Evolutionary conservation across 1,140 invertebrate genomes (phyloP), one percentile per base, ranked within the genome.

Genomic region (Dolichoris vasculosae): DNA sequence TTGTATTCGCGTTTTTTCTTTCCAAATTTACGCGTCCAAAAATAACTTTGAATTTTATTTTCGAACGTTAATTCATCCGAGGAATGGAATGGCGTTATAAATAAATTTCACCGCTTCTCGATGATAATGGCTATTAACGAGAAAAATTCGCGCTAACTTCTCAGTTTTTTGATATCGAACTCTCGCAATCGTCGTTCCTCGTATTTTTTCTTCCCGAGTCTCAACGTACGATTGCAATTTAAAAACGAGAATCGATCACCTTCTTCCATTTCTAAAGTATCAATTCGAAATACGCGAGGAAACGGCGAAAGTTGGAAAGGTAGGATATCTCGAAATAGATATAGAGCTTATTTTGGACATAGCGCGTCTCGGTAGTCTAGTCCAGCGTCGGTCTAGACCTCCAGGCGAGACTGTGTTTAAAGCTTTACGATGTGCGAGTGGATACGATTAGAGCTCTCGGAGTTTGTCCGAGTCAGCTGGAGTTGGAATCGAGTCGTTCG

Each of bases 311-410:
- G 26, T 40, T 46, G 1, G 38, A 26, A 30, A 59, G 69, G 40
- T 51, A 15, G 30, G 11, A 15, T 88, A 87, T 85, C 90, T 91
- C 84, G 85, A 91, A 92, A 92, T 92, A 91, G 90, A 90, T 89
- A 59, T 88, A 89, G 87, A 88, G 89, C 89, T 91, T 91, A 91
- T 91, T 92, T 91, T 88, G 90, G 90, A 91, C 90, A 86, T 88
- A 87, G 87, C 79, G 81, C 89, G 90, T 89, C 89, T 91, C 89
- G 88, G 89, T 90, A 89, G 89, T 91, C 89, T 91, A 90, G 90
- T 91, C 89, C 90, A 91, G 88, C 87, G 88, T 86, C 89, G 89
- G 89, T 90, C 90, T 91, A 92, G 90, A 91, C 91, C 90, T 91
- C 89, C 87, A 90, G 89, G 88, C 90, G 88, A 89, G 90, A 90